Conservation (phyloP, 2,113 vertebrate genomes). For the Dromiciops gliroides region DNA sequence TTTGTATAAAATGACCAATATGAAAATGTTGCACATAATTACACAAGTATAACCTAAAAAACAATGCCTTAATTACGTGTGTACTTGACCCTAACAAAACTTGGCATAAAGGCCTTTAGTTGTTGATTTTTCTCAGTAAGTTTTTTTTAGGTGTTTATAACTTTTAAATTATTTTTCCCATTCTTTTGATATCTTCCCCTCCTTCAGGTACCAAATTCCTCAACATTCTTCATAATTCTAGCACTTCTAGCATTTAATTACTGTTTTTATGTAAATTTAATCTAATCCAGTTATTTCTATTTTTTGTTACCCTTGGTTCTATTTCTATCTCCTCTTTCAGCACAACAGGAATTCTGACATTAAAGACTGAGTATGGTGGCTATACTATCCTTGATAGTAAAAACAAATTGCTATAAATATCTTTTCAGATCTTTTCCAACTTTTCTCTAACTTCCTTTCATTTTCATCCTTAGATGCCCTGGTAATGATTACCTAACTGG, state of each 20-base stretch:
- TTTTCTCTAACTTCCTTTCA: not conserved
- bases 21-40: too few species aligned
- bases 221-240: not conserved
- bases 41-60: too few species aligned
- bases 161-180: not conserved
- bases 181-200: not conserved
- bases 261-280: not conserved
- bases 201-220: not conserved
- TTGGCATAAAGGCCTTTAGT: not conserved
- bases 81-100: not conserved
- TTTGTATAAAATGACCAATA: too few species aligned
- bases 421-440: not conserved
- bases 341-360: not conserved
- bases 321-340: not conserved
- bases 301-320: not conserved
- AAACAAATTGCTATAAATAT: not conserved
- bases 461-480: not conserved
- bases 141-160: not conserved
- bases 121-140: not conserved
- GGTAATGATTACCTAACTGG: too few species aligned
- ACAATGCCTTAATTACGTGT: not conserved
- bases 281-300: not conserved
- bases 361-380: not conserved
- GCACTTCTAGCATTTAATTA: not conserved
- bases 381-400: not conserved